These are phyloP conservation scores for Caenorhabditis imperialis DNA, from an alignment of 2,888 invertebrate genomes.

Conservation along the genomic window DNA sequence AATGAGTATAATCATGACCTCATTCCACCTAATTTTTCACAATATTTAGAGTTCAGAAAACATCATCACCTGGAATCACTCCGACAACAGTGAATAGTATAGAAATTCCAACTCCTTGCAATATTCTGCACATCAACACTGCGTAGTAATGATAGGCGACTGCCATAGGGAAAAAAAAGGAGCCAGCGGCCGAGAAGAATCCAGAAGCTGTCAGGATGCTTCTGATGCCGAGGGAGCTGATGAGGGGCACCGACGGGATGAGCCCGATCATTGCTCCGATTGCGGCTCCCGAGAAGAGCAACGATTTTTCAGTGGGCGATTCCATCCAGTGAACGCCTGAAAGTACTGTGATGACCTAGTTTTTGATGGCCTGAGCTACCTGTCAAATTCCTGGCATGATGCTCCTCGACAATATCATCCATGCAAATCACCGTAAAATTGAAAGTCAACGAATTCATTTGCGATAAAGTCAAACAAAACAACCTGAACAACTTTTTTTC, in stretches of 20 bases:
- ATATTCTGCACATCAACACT: constrained; percentile 5
- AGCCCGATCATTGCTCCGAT: constrained; percentile 27
- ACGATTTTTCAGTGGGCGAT: constrained; percentile 13
- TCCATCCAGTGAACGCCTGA: constrained; percentile 20
- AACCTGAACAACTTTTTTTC: constrained; percentile 1
- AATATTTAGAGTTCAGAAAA: too few species aligned
- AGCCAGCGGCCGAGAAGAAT: constrained; percentile 17
- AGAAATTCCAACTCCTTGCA: constrained; percentile 25
- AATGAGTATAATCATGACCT: too few species aligned
- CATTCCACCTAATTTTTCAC: too few species aligned
- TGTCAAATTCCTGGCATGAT: constrained; percentile 1
- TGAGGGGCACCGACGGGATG: constrained; percentile 24
- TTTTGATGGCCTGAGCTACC: too few species aligned
- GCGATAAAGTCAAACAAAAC: constrained; percentile 11
- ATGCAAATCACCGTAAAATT: constrained; percentile 47
- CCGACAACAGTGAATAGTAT: constrained; percentile 23
- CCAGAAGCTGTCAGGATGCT: constrained; percentile 27
- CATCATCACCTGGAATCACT: constrained; percentile 16
- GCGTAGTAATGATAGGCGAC: constrained; percentile 21
- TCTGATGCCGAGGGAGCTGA: constrained; percentile 17
- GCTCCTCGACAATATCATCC: constrained; percentile 25
- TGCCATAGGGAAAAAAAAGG: constrained; percentile 17
- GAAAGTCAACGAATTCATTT: constrained; percentile 27
- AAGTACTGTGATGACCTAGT: too few species aligned
- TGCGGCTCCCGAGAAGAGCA: constrained; percentile 26